Evolutionary conservation across 2,113 vertebrate species (phyloP).

Genomic region (Anhinga anhinga): DNA sequence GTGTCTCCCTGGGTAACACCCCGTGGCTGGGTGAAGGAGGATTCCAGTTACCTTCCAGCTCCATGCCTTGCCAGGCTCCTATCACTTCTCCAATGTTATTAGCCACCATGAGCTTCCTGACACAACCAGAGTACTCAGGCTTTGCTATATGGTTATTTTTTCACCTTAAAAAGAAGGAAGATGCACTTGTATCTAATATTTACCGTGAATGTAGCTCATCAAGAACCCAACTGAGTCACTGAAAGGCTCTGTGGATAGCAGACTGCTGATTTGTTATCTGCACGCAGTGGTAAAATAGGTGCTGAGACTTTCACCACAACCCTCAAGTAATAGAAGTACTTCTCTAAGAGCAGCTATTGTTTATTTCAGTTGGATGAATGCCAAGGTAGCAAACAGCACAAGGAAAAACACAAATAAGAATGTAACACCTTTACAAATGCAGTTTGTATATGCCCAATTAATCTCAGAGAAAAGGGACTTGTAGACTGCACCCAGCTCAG

Average conservation of each 20-base stretch:
- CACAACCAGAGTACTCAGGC: neutral
- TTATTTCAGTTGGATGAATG: constrained; percentile 11
- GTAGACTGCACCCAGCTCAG: neutral
- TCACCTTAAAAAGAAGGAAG: neutral
- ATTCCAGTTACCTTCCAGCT: neutral
- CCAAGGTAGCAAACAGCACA: neutral
- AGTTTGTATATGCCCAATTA: neutral
- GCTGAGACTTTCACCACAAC: neutral
- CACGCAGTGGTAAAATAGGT: neutral
- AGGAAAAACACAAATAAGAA: neutral
- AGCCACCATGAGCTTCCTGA: neutral
- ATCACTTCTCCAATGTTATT: neutral
- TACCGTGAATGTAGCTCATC: neutral
- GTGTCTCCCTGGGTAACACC: constrained; percentile 9
- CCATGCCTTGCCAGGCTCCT: neutral
- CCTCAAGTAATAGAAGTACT: neutral
- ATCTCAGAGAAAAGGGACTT: neutral
- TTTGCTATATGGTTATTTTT: neutral
- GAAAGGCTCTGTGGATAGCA: neutral
- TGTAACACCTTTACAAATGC: neutral
- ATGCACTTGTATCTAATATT: neutral
- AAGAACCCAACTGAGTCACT: neutral
- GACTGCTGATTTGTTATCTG: neutral
- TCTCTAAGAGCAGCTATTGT: neutral
- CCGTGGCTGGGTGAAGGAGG: neutral